phyloP scores from a whole-genome alignment of 2,888 invertebrate genomes.

The Aphelenchoides bicaudatus region DNA sequence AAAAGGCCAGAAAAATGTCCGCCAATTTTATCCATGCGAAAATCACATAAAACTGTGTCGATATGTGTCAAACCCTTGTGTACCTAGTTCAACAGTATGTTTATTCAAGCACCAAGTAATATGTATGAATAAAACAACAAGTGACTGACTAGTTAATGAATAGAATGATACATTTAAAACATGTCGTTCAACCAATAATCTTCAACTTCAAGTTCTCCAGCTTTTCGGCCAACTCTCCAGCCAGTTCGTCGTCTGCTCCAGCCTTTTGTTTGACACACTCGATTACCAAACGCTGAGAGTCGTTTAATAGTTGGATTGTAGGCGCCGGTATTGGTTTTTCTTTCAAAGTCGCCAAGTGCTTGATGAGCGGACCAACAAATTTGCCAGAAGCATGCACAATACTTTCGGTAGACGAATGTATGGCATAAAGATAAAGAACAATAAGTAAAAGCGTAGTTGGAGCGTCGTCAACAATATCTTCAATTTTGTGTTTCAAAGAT shows the following conservation, averaged over 20 bases:
- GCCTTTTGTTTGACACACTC: slow-evolving; percentile 24
- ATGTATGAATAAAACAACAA: too few relatives aligned
- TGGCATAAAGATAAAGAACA: slow-evolving; percentile 24
- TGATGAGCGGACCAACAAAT: slow-evolving; percentile 72
- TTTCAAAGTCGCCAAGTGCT: slow-evolving; percentile 25
- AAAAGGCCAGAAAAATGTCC: too few relatives aligned
- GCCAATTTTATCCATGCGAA: too few relatives aligned
- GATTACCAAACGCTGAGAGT: slow-evolving; percentile 32
- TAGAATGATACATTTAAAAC: too few relatives aligned
- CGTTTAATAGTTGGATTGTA: slow-evolving; percentile 19
- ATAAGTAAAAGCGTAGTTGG: slow-evolving; percentile 26
- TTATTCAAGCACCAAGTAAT: too few relatives aligned
- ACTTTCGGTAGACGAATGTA: slow-evolving; percentile 6
- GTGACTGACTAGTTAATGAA: too few relatives aligned
- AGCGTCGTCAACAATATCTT: slow-evolving; percentile 18
- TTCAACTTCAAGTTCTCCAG: slow-evolving; percentile 14
- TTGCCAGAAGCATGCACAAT: slow-evolving; percentile 74
- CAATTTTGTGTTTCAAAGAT: slow-evolving; percentile 24
- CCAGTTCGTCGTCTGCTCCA: slow-evolving; percentile 8
- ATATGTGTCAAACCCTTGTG: too few relatives aligned
- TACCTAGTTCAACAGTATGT: too few relatives aligned
- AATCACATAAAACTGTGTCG: too few relatives aligned
- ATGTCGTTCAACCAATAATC: not conserved
- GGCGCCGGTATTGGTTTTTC: slow-evolving; percentile 13
- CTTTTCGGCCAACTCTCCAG: slow-evolving; percentile 15